These are phyloP conservation scores for Malurus alboscapulatus DNA, from an alignment of 2,113 vertebrate species.

Conservation along the genomic window DNA sequence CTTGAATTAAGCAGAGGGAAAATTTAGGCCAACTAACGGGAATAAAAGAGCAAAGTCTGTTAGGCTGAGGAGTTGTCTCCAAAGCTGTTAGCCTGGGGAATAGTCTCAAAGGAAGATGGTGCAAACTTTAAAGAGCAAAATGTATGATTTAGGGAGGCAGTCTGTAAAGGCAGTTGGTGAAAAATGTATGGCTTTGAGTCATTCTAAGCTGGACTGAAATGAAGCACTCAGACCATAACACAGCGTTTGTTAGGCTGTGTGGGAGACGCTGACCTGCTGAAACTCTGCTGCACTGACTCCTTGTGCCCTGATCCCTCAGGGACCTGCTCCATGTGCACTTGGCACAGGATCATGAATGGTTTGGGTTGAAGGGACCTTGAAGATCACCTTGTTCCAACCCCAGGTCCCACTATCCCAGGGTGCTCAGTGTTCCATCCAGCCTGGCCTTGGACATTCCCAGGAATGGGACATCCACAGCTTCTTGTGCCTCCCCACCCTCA, in stretches of 20 bases:
- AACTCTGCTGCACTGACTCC: neutral
- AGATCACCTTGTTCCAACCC: neutral
- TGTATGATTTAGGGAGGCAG: conserved; percentile 42
- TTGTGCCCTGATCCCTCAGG: neutral
- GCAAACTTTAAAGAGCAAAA: conserved; percentile 49
- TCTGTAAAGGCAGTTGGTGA: neutral
- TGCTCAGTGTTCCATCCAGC: neutral
- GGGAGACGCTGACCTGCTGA: neutral
- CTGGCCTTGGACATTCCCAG: neutral
- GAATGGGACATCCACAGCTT: rapidly evolving
- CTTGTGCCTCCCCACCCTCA: neutral
- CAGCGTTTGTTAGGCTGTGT: neutral
- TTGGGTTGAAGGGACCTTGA: neutral
- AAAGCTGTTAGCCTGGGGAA: conserved; percentile 31
- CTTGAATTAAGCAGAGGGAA: neutral
- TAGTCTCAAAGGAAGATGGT: conserved; percentile 43
- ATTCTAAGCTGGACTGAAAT: neutral
- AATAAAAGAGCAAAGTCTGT: conserved; percentile 56
- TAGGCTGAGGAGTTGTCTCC: conserved; percentile 38
- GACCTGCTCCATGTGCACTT: neutral
- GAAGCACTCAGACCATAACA: neutral
- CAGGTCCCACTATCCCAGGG: neutral
- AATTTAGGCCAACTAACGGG: conserved; percentile 37
- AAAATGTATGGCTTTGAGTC: conserved; percentile 44
- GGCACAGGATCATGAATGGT: neutral